phyloP scores from a whole-genome alignment of 2,797 vertebrate species.

The Micropoecilia bifurca region DNA sequence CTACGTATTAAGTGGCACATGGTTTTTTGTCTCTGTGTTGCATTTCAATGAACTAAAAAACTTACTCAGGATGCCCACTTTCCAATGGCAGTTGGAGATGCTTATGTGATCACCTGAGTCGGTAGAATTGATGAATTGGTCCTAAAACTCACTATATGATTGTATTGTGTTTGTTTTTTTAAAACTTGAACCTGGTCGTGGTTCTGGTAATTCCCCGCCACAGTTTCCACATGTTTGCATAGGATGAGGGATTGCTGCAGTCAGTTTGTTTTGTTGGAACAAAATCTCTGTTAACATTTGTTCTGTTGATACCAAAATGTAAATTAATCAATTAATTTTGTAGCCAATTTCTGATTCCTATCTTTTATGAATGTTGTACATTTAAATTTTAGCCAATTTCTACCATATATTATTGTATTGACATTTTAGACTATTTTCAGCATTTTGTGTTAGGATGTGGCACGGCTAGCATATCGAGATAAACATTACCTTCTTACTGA shows the following conservation, averaged over 20 bases:
- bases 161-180: background rate
- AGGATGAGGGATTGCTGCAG: background rate
- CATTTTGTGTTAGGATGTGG: background rate
- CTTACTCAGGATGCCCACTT: background rate
- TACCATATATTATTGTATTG: background rate
- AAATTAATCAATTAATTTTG: too few relatives aligned
- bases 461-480: background rate
- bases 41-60: background rate
- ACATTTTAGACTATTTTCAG: background rate
- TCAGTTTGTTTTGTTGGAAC: background rate
- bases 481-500: background rate
- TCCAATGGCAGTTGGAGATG: background rate
- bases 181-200: background rate
- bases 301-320: too few relatives aligned
- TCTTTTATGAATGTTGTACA: background rate
- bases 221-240: background rate
- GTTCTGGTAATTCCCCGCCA: background rate
- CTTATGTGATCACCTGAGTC: background rate
- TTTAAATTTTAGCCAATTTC: background rate
- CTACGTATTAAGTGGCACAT: background rate
- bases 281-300: too few relatives aligned
- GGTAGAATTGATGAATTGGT: background rate
- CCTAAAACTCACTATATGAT: background rate
- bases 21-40: background rate
- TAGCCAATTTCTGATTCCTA: too few relatives aligned